Percentiles rank a stretch among this genome's conserved stretches.
Evolutionary conservation across 2,113 vertebrate genomes (phyloP).

Genomic region (Sciurus niger): DNA sequence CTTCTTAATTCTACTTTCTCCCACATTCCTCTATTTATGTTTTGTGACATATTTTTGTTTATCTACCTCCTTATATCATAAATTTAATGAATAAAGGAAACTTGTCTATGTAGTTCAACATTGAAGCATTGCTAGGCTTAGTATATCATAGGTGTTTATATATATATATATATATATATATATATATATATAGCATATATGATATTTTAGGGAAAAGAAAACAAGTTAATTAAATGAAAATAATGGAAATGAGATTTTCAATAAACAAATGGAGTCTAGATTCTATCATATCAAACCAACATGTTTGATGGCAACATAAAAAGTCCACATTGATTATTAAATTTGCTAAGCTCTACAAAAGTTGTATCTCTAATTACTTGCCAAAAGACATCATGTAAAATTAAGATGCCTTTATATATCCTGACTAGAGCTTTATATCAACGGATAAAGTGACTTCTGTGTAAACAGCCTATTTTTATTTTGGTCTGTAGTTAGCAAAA

Average conservation of each 20-base stretch:
- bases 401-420: background rate
- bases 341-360: background rate
- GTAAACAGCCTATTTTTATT: background rate
- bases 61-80: background rate
- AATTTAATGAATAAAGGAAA: background rate
- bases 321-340: background rate
- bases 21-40: background rate
- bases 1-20: background rate
- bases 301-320: background rate
- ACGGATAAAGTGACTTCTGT: background rate
- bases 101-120: background rate
- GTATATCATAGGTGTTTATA: background rate
- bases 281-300: background rate
- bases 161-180: background rate
- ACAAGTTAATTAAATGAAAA: background rate
- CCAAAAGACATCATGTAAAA: background rate
- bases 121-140: background rate
- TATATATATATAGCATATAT: too few species aligned
- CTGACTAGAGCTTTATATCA: background rate
- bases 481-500: constrained; percentile 5
- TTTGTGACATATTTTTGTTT: background rate
- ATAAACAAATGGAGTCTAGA: background rate
- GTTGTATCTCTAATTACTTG: background rate
- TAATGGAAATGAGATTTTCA: background rate
- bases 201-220: background rate